Evolutionary conservation across 1,140 invertebrate genomes (phyloP).

Genomic region (Drosophila triauraria): DNA sequence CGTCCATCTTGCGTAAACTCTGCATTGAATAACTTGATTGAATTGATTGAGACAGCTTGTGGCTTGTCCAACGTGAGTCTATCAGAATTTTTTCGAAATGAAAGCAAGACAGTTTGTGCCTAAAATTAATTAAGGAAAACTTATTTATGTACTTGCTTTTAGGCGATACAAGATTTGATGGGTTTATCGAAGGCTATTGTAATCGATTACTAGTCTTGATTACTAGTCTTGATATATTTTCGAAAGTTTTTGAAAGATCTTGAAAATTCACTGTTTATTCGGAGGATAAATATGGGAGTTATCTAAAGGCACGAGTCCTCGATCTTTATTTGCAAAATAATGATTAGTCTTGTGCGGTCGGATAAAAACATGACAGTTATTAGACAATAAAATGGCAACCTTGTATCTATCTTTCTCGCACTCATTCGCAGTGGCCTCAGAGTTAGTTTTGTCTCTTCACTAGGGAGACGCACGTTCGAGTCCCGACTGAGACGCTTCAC

Average conservation of each 20-base stretch:
- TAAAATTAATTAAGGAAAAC: background rate
- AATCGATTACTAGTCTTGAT: background rate
- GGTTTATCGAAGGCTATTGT: background rate
- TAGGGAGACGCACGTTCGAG: no score
- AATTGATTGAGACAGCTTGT: slow-evolving; percentile 46
- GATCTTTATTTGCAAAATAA: no score
- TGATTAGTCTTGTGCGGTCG: no score
- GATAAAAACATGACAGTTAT: no score
- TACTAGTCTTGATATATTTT: background rate
- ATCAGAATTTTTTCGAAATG: slow-evolving; percentile 3
- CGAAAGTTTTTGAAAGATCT: background rate
- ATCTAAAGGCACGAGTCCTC: no score
- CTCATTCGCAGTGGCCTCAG: no score
- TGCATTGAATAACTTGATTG: slow-evolving; percentile 45
- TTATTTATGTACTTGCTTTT: slow-evolving; percentile 8
- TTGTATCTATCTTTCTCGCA: no score
- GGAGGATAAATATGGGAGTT: no score
- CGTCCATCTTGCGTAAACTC: slow-evolving; percentile 24
- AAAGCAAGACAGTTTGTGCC: background rate
- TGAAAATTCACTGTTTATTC: background rate
- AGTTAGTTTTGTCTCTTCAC: no score
- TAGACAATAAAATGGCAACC: no score
- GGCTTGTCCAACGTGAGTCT: slow-evolving; percentile 17
- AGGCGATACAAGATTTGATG: background rate
- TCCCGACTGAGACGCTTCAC: no score